Evolutionary conservation across 2,797 vertebrate species (phyloP), one percentile per base, ranked within the genome.

Genomic region (Thunnus albacares): DNA sequence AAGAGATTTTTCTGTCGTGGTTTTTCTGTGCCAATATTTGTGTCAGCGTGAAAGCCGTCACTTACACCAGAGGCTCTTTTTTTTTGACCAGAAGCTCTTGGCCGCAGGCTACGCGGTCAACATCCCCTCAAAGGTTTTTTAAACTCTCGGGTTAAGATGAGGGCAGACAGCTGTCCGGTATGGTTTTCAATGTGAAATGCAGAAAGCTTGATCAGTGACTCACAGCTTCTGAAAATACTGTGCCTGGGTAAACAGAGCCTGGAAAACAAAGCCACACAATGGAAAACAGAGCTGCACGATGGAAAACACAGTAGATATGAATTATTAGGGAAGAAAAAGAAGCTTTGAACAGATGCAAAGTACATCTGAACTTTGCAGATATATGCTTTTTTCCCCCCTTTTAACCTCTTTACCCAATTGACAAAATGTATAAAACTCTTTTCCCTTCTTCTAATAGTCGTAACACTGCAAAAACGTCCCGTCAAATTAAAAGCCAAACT

Each of bases 61-160:
- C 24, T 24, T 24, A 24, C 38, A 58, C 22, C 53, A 43, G 52
- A 70, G 38, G 56, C 57, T 52, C 6, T 26, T 20, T 51, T 18
- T 80, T 20, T 51, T 18, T 80, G 58, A 77, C 68, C 60, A 59
- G 53, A 67, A 13, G 52, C 60, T 30, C 47, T 56, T 55, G 59
- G 65, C 62, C 1, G 22, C 47, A 51, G 62, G 58, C 57, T 35
- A 28, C 60, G 64, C 41, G 71, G 73, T 84, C 69, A 83, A 58
- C 63, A 62, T 65, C 20, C 49, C 35, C 58, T 73, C 6, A 70
- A 73, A 79, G 22, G 52, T 72, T 82, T 69, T 4, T 69, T 4
- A 51, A 67, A 77, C 43, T 53, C 2, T 11, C 18, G 6, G 64
- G 77, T 82, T 79, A 64, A 82, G 35, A 71, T 62, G 56, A 84